Percentiles rank a stretch among this genome's conserved stretches.
Evolutionary conservation across 2,113 vertebrate species (phyloP).

Genomic region (Chionis minor): DNA sequence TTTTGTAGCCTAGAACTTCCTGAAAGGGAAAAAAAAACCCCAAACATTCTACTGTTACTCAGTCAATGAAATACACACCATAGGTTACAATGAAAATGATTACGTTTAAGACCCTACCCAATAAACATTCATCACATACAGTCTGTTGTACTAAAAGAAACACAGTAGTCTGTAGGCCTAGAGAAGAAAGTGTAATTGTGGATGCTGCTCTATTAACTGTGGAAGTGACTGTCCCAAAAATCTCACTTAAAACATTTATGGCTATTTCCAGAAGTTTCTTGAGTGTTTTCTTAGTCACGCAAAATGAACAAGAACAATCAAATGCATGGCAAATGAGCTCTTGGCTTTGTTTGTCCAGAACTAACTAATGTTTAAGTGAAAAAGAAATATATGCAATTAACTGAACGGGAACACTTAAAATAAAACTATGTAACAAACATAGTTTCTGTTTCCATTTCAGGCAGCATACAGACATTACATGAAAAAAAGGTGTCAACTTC

Average conservation of each 20-base stretch:
- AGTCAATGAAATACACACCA: background rate
- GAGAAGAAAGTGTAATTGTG: background rate
- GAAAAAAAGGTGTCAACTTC: background rate
- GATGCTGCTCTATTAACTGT: background rate
- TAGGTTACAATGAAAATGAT: background rate
- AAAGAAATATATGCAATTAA: background rate
- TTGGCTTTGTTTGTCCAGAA: background rate
- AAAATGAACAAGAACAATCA: background rate
- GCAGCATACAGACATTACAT: background rate
- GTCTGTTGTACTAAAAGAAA: background rate
- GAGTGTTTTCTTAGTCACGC: background rate
- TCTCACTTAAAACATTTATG: background rate
- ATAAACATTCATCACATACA: background rate
- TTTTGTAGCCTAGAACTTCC: slow-evolving; percentile 97
- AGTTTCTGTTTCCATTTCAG: background rate
- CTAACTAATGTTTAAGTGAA: background rate
- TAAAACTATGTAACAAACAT: background rate
- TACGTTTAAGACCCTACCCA: background rate
- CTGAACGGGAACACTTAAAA: background rate
- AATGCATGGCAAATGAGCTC: background rate
- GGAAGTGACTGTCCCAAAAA: background rate
- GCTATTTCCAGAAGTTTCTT: background rate
- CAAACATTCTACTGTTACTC: background rate
- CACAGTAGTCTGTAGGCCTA: background rate
- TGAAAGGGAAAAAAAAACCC: slow-evolving; percentile 55